Evolutionary conservation across 2,888 invertebrate species (phyloP), one percentile per base, ranked within the genome.

Genomic region (Craniophora ligustri): DNA sequence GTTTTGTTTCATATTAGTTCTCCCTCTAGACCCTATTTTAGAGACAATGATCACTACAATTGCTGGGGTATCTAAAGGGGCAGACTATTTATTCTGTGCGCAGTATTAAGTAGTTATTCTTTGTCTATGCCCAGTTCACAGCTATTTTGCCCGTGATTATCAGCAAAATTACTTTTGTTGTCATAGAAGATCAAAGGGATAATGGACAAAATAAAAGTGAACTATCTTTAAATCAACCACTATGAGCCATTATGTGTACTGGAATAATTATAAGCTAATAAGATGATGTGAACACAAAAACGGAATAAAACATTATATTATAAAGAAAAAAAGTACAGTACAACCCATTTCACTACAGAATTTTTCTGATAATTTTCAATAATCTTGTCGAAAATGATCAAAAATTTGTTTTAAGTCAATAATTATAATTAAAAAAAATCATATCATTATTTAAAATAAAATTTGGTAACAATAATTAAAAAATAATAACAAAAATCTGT

Each of bases 221-320:
- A n/a, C n/a, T n/a, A n/a, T n/a, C n/a, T n/a, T 1, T 23, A 23
- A 4, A 26, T 26, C 26, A 15, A 35, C 28, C 16, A 28, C 8
- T 3, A 19, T 40, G 21, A 23, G 28, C 31, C 28, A 50, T 34
- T 10, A 19, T 39, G 49, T 30, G 23, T 7, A 35, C 11, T 34
- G 35, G 38, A 40, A 38, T 21, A 1, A 21, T 48, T 13, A 50
- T 51, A 60, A 51, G n/a, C 50, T 58, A 28, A 48, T 45, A 4
- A 44, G 47, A 51, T 67, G 64, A 54, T 56, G 64, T 80, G 76
- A 83, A 84, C 81, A 83, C 79, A 76, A 55, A 56, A 63, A 72
- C 66, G 78, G 75, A 81, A 80, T 72, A 72, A 54, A 58, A 70
- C 58, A 2, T 62, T 39, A 54, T 7, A 28, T 55, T 28, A 32